Percentiles rank a stretch among this genome's conserved stretches.
These are phyloP conservation scores for Yasuhikotakia modesta DNA, from an alignment of 2,797 vertebrate species.

Conservation along the genomic window DNA sequence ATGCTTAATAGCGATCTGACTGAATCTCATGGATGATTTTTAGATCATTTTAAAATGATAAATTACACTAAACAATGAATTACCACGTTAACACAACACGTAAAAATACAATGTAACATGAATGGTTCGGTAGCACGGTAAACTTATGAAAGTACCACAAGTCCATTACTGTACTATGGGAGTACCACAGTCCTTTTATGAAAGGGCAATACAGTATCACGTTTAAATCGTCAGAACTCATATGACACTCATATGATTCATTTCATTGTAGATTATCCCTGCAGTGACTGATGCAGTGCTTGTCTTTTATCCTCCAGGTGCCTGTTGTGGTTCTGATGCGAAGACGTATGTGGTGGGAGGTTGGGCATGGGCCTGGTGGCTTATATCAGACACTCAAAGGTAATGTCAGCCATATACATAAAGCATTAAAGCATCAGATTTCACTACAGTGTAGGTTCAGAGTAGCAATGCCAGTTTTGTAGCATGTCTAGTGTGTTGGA, in stretches of 20 bases:
- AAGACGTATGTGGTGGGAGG: slow-evolving; percentile 89
- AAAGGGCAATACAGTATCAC: too few relatives aligned
- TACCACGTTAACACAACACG: too few relatives aligned
- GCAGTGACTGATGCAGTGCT: neutral
- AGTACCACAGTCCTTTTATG: too few relatives aligned
- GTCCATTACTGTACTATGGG: too few relatives aligned
- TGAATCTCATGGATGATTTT: too few relatives aligned
- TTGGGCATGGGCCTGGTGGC: slow-evolving; percentile 96
- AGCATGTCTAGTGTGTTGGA: neutral
- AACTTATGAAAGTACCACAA: too few relatives aligned
- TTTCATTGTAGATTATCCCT: neutral
- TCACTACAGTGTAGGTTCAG: neutral
- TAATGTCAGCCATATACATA: slow-evolving; percentile 58
- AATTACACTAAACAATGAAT: too few relatives aligned
- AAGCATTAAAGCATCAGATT: neutral
- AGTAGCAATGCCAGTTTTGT: neutral
- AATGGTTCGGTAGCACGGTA: too few relatives aligned
- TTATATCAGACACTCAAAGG: slow-evolving; percentile 89
- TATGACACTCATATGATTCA: neutral
- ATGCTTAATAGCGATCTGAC: too few relatives aligned
- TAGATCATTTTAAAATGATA: too few relatives aligned
- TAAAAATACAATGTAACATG: too few relatives aligned
- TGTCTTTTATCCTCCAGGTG: slow-evolving; percentile 73
- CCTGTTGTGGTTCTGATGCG: slow-evolving; percentile 82
- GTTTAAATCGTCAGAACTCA: neutral